Percentiles rank a stretch among this genome's conserved stretches.
phyloP scores from a whole-genome alignment of 2,797 vertebrate species.

The Protonibea diacanthus region DNA sequence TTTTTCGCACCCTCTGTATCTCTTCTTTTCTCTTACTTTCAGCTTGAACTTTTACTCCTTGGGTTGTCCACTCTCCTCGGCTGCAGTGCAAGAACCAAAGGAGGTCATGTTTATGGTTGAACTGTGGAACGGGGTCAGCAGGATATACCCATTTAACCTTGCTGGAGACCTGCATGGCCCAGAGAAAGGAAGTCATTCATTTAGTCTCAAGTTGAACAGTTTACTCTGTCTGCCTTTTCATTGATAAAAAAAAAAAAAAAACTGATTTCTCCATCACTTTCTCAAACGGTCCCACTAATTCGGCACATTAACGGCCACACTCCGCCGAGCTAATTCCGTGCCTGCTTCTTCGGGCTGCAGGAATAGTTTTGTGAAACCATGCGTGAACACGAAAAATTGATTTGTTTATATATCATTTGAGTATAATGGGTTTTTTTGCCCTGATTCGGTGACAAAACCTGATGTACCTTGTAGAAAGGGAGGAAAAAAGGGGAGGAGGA shows the following conservation, averaged over 20 bases:
- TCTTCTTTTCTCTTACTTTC: not conserved
- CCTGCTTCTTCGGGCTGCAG: slow-evolving; percentile 52
- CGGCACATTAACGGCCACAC: slow-evolving; percentile 30
- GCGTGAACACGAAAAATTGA: slow-evolving; percentile 76
- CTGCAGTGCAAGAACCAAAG: slow-evolving; percentile 23
- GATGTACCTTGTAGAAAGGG: slow-evolving; percentile 44
- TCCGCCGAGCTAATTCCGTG: slow-evolving; percentile 60
- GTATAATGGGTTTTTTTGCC: slow-evolving; percentile 61
- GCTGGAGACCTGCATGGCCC: slow-evolving; percentile 33
- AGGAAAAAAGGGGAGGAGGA: slow-evolving; percentile 36
- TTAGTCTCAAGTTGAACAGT: slow-evolving; percentile 51
- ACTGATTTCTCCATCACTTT: slow-evolving; percentile 44
- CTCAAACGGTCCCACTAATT: slow-evolving; percentile 34
- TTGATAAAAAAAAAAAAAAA: slow-evolving; percentile 50
- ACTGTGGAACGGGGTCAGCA: slow-evolving; percentile 62
- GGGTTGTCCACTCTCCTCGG: slow-evolving; percentile 13
- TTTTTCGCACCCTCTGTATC: not conserved
- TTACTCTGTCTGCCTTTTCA: slow-evolving; percentile 47
- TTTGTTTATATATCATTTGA: slow-evolving; percentile 78
- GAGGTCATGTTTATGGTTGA: slow-evolving; percentile 63
- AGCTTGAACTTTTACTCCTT: slow-evolving; percentile 25
- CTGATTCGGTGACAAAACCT: slow-evolving; percentile 65
- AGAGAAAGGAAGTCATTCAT: slow-evolving; percentile 78
- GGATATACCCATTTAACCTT: slow-evolving; percentile 75
- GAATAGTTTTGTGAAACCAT: slow-evolving; percentile 75